Evolutionary conservation across 1,140 invertebrate genomes (phyloP), one percentile per base, ranked within the genome.

Genomic region (Wasmannia auropunctata): DNA sequence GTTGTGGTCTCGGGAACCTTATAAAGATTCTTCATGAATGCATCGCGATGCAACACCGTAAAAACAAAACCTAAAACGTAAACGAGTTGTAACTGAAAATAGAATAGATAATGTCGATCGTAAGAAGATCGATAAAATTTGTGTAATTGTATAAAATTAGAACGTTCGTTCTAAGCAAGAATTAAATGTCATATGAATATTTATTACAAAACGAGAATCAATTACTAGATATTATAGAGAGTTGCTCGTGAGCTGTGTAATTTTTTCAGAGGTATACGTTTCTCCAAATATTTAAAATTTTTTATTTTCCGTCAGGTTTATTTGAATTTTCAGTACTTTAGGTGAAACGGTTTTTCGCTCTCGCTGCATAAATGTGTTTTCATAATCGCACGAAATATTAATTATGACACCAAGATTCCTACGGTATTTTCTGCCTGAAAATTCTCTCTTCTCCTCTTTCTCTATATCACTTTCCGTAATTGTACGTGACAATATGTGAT

Each of bases 401-500:
- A 58, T 28, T 56, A 43, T 34, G 67, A 58, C 25, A 69, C 0
- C 62, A n/a, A 28, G 37, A 75, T 19, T 63, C 19, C 37, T 43
- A 1, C 11, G 25, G n/a, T 40, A 10, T 54, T 72, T 58, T 81
- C 37, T 22, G 22, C 25, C 16, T 14, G 63, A 58, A 58, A 72
- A n/a, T 31, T n/a, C 49, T 80, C 63, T 37, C 63, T 80, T 40
- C n/a, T 54, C 31, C 6, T 81, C 49, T 81, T 58, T 70, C n/a
- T 76, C 46, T 65, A 31, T 40, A 25, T 51, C 74, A 28, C 56
- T 40, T 54, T 63, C 46, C 34, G 37, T 67, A 72, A 83, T 70
- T 70, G 77, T 81, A 70, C 77, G 65, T 70, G 77, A 70, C 77
- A 65, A 56, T 81, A 56, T 81, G 63, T 40, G 77, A 79, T 56